Conservation (phyloP, 2,888 invertebrate species). For the Apoda limacodes region DNA sequence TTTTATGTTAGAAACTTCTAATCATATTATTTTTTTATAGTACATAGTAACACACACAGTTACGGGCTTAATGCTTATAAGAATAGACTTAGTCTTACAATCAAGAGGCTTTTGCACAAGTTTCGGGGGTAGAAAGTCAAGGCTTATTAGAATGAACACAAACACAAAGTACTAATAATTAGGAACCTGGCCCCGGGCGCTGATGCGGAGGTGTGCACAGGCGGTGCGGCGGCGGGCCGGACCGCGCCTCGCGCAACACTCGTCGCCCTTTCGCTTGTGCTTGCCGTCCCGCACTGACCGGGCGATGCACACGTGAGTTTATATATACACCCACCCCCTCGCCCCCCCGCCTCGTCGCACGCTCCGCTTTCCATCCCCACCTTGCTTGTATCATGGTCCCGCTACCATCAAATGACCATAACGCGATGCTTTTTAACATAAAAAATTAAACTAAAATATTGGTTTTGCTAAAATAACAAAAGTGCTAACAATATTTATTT, state of each 20-base stretch:
- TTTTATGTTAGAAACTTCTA: no score
- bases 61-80: no score
- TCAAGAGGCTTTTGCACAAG: no score
- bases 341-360: conserved; percentile 16
- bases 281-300: conserved; percentile 60
- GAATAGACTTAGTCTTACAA: no score
- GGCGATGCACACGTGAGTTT: conserved; percentile 60
- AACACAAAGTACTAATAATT: conserved; percentile 18
- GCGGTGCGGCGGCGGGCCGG: conserved; percentile 52
- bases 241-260: conserved; percentile 46
- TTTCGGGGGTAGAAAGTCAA: background rate
- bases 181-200: conserved; percentile 19
- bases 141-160: background rate
- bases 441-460: no score
- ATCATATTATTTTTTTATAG: no score
- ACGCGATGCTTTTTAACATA: no score
- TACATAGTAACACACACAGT: no score
- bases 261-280: conserved; percentile 52
- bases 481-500: no score
- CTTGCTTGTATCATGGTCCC: no score
- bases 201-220: conserved; percentile 50
- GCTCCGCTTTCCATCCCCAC: conserved; percentile 20
- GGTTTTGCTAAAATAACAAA: no score
- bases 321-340: conserved; percentile 21
- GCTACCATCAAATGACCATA: no score